Evolutionary conservation across 2,888 invertebrate species (phyloP).

Genomic region (Clistopyga incitator): DNA sequence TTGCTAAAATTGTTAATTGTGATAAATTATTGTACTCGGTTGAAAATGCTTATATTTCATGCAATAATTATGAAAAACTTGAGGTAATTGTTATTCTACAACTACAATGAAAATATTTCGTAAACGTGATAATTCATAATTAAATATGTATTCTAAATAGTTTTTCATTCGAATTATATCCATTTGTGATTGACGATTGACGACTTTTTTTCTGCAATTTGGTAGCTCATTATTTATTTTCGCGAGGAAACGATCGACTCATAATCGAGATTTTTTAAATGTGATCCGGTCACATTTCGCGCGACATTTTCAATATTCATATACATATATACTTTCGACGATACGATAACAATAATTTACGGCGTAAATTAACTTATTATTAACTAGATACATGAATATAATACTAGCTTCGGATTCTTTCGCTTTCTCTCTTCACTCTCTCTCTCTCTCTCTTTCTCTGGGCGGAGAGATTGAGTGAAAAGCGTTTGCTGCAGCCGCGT

Average conservation of each 20-base stretch:
- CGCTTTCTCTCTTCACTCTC: slow-evolving; percentile 16
- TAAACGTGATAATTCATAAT: background rate
- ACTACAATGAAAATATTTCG: background rate
- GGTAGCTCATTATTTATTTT: background rate
- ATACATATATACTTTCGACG: slow-evolving; percentile 58
- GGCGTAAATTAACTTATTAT: slow-evolving; percentile 46
- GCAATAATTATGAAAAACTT: background rate
- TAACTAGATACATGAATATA: slow-evolving; percentile 59
- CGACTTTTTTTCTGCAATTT: background rate
- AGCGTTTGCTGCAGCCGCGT: slow-evolving; percentile 10
- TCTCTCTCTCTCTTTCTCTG: slow-evolving; percentile 31
- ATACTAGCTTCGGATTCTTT: slow-evolving; percentile 52
- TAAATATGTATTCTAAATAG: background rate
- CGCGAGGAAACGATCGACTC: slow-evolving; percentile 36
- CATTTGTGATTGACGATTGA: background rate
- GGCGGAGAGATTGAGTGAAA: background rate
- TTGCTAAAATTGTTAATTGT: background rate
- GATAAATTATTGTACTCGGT: background rate
- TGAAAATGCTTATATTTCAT: background rate
- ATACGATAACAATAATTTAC: slow-evolving; percentile 60
- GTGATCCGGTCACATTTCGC: slow-evolving; percentile 59
- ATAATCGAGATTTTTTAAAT: slow-evolving; percentile 35
- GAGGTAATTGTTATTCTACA: too few species aligned
- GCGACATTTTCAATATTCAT: slow-evolving; percentile 26
- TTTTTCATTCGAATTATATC: background rate